Evolutionary conservation across 23 tunicate species (phyloP), one percentile per base, ranked within the genome.

Genomic region (Pegea sp.): DNA sequence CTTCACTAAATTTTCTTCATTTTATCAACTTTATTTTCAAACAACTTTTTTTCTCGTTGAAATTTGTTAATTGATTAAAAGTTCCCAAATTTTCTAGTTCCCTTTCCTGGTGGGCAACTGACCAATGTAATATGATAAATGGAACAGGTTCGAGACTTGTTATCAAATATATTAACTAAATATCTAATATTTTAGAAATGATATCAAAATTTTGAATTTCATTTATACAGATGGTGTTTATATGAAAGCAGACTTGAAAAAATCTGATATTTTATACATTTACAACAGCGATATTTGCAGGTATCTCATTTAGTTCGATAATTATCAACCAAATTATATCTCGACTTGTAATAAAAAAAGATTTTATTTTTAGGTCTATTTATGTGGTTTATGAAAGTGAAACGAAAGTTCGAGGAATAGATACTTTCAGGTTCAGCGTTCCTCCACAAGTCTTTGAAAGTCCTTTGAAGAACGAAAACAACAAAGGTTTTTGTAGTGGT

Each of bases 251-350:
- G 72, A 63, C 30, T 34, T 84, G 31, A 63, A 44, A 13, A 38
- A 26, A 18, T 29, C 49, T 16, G 69, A 74, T 7, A 44, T 28
- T 19, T 49, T 84, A 30, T 72, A 74, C 44, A 67, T 78, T 30
- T 84, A 29, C 62, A 75, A 63, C 30, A 84, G 78, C 0, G 95
- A 84, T 63, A 48, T 84, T 38, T 84, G 95, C 50, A 54, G 81
- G 49, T 73, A 51, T 49, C 33, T 5, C 22, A 18, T 24, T 13
- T 7, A 7, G 44, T 6, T 3, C 29, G 3, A 3, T 2, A 3
- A 53, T 29, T 3, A 24, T 53, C 58, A 21, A 24, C 44, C 44
- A 2, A 38, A 38, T 38, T 38, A 8, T 38, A 38, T 38, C 11
- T 8, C 46, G 16, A 38, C 16, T 38, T 8, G 46, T 11, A 8